A percentile compares a stretch with the other conserved stretches of the same genome.
Conservation (phyloP, 2,888 invertebrate genomes). For the Lochmaea crataegi region DNA sequence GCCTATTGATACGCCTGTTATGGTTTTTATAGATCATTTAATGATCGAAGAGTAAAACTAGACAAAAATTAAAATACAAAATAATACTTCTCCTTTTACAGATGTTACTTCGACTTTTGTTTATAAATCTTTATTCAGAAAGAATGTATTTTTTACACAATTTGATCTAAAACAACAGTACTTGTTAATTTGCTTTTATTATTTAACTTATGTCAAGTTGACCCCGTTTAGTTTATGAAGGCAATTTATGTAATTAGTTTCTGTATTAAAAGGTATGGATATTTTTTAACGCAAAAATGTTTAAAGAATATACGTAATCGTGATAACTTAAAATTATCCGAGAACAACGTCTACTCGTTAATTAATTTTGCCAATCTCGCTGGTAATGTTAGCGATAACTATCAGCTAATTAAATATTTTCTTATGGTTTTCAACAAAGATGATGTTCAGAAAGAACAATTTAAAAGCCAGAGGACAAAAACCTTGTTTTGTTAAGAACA, state of each 20-base stretch:
- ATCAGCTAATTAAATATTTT: slow-evolving; percentile 15
- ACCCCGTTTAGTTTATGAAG: background rate
- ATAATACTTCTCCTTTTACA: too few species aligned
- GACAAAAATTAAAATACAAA: too few species aligned
- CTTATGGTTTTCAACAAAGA: background rate
- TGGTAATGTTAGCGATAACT: slow-evolving; percentile 3
- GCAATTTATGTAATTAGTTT: background rate
- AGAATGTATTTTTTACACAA: background rate
- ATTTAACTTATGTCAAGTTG: background rate
- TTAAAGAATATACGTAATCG: background rate
- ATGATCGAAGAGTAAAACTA: too few species aligned
- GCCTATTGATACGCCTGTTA: too few species aligned
- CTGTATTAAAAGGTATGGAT: background rate
- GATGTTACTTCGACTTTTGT: too few species aligned
- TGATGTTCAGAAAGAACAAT: slow-evolving; percentile 1
- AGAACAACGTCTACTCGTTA: slow-evolving; percentile 10
- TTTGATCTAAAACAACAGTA: background rate
- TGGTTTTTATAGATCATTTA: too few species aligned
- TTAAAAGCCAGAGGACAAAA: background rate
- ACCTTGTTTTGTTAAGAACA: background rate
- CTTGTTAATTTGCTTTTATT: background rate
- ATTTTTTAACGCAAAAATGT: slow-evolving; percentile 4
- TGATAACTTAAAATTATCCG: background rate
- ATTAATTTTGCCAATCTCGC: slow-evolving; percentile 14
- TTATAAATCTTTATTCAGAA: too few species aligned